Evolutionary conservation across 2,797 vertebrate genomes (phyloP).

Genomic region (Pseudotriccus pelzelni): DNA sequence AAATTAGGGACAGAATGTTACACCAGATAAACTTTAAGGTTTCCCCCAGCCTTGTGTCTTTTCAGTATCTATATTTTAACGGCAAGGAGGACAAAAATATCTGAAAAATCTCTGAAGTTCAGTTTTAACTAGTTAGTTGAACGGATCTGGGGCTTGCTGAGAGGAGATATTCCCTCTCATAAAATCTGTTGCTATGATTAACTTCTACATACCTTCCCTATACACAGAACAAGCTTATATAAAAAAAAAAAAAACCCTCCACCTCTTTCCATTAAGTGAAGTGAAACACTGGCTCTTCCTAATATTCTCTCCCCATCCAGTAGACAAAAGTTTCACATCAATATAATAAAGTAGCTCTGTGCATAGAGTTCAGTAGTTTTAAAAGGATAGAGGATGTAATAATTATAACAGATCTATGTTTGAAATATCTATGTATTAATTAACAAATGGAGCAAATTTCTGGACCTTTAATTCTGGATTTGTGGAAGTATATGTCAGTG

Average conservation of each 20-base stretch:
- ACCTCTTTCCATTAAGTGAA: background rate
- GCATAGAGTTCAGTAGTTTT: background rate
- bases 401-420: background rate
- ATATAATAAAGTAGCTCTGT: background rate
- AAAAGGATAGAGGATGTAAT: background rate
- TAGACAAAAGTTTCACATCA: background rate
- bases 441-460: background rate
- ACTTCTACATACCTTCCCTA: rapidly evolving
- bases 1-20: background rate
- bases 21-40: background rate
- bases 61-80: background rate
- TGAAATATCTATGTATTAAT: background rate
- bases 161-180: background rate
- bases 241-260: background rate
- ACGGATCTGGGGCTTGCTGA: rapidly evolving
- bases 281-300: background rate
- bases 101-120: background rate
- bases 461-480: background rate
- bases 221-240: background rate
- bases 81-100: background rate
- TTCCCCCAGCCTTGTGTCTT: background rate
- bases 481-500: background rate
- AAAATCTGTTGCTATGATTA: background rate
- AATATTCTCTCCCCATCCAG: background rate
- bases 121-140: background rate